Percentiles rank a stretch among this genome's conserved stretches.
Evolutionary conservation across 2,888 invertebrate genomes (phyloP).

Genomic region (Drosophila engyochracea): DNA sequence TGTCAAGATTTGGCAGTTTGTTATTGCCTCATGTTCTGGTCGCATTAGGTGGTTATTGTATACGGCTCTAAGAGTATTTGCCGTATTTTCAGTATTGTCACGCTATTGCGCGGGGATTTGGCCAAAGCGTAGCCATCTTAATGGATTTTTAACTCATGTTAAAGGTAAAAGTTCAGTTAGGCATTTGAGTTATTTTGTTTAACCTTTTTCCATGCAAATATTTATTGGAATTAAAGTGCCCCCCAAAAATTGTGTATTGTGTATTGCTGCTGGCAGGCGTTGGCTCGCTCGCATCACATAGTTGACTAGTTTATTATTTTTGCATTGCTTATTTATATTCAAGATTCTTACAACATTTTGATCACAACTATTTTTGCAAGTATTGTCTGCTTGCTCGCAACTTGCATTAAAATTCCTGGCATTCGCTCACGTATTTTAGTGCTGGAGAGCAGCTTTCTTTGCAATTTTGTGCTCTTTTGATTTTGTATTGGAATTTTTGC

Average conservation of each 20-base stretch:
- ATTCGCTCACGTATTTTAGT: conserved; percentile 31
- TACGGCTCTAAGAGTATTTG: conserved; percentile 25
- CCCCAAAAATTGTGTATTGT: background rate
- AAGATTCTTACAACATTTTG: conserved; percentile 12
- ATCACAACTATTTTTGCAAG: conserved; percentile 30
- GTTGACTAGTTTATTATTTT: background rate
- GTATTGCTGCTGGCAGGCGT: background rate
- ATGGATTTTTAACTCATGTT: conserved; percentile 5
- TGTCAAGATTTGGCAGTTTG: conserved; percentile 53
- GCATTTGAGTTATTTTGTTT: background rate
- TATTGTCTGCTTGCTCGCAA: conserved; percentile 21
- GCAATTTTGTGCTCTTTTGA: conserved; percentile 33
- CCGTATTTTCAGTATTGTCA: conserved; percentile 33
- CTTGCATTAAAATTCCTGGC: conserved; percentile 40
- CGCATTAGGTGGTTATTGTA: conserved; percentile 51
- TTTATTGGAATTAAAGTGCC: background rate
- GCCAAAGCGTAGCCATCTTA: conserved; percentile 5
- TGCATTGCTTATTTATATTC: background rate
- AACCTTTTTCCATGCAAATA: background rate
- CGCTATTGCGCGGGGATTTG: conserved; percentile 14
- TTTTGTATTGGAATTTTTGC: conserved; percentile 44
- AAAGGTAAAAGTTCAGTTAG: background rate
- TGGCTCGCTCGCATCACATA: background rate
- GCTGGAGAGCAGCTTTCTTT: conserved; percentile 15
- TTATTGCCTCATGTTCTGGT: conserved; percentile 52